Percentiles rank a stretch among this genome's conserved stretches.
phyloP scores from a whole-genome alignment of 2,888 invertebrate species.

The Pilophorus perplexus region DNA sequence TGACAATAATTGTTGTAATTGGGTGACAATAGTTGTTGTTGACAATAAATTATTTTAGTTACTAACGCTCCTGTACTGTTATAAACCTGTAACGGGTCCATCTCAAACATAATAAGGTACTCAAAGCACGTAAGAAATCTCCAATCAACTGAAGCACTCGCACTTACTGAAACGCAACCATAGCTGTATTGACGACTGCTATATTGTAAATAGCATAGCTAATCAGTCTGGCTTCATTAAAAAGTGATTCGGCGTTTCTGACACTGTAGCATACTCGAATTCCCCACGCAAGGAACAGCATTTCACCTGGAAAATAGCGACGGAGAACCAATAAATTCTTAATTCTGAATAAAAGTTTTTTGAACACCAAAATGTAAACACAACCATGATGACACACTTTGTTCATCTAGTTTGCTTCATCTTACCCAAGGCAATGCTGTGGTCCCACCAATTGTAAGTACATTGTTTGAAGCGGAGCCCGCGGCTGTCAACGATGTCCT shows the following conservation, averaged over 20 bases:
- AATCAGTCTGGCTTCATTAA: constrained; percentile 89
- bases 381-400: no score
- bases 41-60: no score
- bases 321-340: no score
- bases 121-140: no score
- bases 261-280: constrained; percentile 82
- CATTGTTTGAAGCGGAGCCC: constrained; percentile 85
- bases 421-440: constrained; percentile 82
- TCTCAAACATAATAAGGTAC: no score
- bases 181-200: constrained; percentile 84
- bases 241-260: constrained; percentile 85
- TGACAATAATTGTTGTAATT: no score
- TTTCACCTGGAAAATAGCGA: constrained; percentile 62
- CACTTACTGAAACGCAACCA: constrained; percentile 92
- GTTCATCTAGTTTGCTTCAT: no score
- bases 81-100: no score
- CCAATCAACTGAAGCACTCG: no score
- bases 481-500: constrained; percentile 71
- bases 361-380: neutral
- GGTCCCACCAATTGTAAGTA: constrained; percentile 92
- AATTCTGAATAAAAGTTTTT: no score
- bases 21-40: no score
- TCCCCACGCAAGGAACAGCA: constrained; percentile 78
- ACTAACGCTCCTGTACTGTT: no score
- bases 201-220: constrained; percentile 94